Conservation (phyloP, 2,888 invertebrate species). For the Lycocerus yunnanus region DNA sequence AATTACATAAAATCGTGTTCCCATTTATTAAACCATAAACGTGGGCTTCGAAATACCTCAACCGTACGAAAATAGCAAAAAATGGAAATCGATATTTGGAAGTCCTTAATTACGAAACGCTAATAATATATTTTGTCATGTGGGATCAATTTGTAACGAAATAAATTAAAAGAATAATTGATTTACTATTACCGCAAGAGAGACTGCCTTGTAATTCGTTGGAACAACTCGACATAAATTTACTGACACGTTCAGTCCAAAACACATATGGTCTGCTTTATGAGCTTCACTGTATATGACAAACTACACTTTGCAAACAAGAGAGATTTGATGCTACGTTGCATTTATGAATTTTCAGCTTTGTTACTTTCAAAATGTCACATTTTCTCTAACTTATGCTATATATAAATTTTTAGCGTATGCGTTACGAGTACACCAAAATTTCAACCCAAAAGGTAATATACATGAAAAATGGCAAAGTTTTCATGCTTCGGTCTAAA, state of each 20-base stretch:
- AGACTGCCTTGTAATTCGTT: conserved; percentile 15
- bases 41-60: neutral
- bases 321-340: conserved; percentile 21
- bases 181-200: conserved; percentile 17
- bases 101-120: neutral
- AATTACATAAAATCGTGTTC: neutral
- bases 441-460: neutral
- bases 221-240: conserved; percentile 22
- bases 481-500: neutral
- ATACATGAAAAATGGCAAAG: neutral
- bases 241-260: conserved; percentile 14
- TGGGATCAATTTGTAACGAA: neutral
- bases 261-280: conserved; percentile 23
- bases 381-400: neutral
- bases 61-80: neutral
- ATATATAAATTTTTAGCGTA: neutral
- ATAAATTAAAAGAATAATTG: conserved; percentile 14
- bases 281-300: conserved; percentile 19
- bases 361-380: conserved; percentile 6
- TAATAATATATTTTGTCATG: conserved; percentile 1
- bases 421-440: neutral
- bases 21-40: neutral
- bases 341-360: conserved; percentile 20
- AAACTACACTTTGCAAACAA: conserved; percentile 23
- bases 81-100: neutral